Evolutionary conservation across 2,888 invertebrate genomes (phyloP).

Genomic region (Thumatha senex): DNA sequence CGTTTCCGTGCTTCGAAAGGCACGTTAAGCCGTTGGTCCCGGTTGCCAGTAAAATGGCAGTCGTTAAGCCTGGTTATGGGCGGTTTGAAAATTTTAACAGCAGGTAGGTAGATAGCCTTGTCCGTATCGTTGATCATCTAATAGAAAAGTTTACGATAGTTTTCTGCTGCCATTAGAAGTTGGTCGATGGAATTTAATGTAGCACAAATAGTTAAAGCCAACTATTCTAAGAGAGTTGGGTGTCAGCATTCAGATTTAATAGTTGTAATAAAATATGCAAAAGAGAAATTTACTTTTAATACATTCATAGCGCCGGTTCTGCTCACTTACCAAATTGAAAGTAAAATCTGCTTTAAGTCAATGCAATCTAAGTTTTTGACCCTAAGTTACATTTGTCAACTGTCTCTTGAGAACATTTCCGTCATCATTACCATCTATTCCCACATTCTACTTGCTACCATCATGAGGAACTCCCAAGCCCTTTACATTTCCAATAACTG

Average conservation of each 20-base stretch:
- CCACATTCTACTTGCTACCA: conserved; percentile 33
- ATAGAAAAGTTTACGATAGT: too few species aligned
- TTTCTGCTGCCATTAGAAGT: too few species aligned
- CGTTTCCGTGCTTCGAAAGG: too few species aligned
- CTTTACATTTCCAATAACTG: conserved; percentile 39
- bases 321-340: neutral
- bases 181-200: neutral
- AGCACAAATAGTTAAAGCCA: neutral
- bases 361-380: neutral
- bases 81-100: too few species aligned
- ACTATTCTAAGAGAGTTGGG: neutral
- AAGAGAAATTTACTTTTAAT: conserved; percentile 6
- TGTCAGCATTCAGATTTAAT: neutral
- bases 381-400: neutral
- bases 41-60: too few species aligned
- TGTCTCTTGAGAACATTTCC: neutral
- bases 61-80: too few species aligned
- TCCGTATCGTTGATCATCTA: too few species aligned
- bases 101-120: too few species aligned
- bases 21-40: too few species aligned
- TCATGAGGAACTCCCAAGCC: conserved; percentile 35
- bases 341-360: neutral
- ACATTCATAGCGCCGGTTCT: neutral
- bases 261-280: conserved; percentile 4
- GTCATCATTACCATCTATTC: conserved; percentile 23